Evolutionary conservation across 2,888 invertebrate species (phyloP), one percentile per base, ranked within the genome.

Genomic region (Habrosyne pyritoides): DNA sequence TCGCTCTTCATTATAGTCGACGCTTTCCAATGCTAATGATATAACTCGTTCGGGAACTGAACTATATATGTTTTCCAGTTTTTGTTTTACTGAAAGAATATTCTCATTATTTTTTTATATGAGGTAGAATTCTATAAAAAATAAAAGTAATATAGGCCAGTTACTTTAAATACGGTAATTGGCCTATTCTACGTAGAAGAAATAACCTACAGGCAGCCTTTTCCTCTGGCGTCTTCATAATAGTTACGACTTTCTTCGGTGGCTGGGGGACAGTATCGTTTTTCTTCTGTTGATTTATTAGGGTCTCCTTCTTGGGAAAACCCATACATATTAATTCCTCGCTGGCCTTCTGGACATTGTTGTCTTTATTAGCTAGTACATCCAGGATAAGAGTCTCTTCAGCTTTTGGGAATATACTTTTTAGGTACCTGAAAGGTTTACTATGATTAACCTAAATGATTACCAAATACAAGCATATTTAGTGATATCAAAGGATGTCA

Each of bases 371-470:
- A 52, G 96, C 95, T 53, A 98, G 88, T 47, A 97, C 93, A 73
- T 98, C 98, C 54, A 98, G 93, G 28, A 98, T 95, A 47, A 98
- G 84, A 21, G 96, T 97, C 83, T 98, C 98, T 74, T 98, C 98
- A 0, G 97, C 98, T 86, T 97, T 96, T 0, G 98, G 97, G 83
- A 98, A 98, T 72, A 98, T 95, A 74, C 96, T 97, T 88, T 98
- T 98, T 91, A 98, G 94, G 86, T 98, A 98, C 91, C 98, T 98
- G 89, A n/a, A 55, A 21, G n/a, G 24, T 18, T 46, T 14, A 42
- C 8, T 47, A 21, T 6, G 24, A 24, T 14, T 22, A 18, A 42
- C 42, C 12, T 14, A 14, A 3, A n/a, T 36, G 12, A 28, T 28
- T 28, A 8, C 28, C 10, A 7, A 28, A 28, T 6, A 8, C 28